Conservation (phyloP, 2,113 vertebrate species). For the Amblyopsis rosae region DNA sequence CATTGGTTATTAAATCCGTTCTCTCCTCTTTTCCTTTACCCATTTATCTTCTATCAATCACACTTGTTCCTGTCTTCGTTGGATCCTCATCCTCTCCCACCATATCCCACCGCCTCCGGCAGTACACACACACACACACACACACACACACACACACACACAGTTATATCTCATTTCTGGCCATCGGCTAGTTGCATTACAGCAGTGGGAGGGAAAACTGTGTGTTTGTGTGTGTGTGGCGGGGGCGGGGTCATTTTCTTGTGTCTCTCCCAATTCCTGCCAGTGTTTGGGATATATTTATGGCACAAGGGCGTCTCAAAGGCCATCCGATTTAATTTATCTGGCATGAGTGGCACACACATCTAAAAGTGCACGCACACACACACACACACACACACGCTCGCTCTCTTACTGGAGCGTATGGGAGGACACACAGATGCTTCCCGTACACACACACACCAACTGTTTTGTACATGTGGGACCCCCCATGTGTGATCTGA, state of each 20-base stretch:
- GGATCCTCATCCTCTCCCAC: background rate
- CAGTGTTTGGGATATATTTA: too few relatives aligned
- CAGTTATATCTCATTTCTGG: too few relatives aligned
- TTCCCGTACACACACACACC: background rate
- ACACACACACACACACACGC: background rate
- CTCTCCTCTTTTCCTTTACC: background rate
- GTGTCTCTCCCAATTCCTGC: background rate
- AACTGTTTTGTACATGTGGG: too few relatives aligned
- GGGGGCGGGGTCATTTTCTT: constrained; percentile 2
- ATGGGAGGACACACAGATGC: background rate
- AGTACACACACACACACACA: background rate
- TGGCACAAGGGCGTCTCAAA: too few relatives aligned
- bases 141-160: background rate
- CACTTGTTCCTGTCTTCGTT: background rate
- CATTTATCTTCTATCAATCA: background rate
- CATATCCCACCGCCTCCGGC: background rate
- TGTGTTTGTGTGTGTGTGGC: background rate
- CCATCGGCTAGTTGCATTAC: background rate
- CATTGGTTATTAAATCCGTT: background rate
- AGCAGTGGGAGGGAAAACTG: background rate
- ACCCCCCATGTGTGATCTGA: too few relatives aligned
- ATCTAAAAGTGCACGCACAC: background rate
- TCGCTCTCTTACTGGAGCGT: background rate
- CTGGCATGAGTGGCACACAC: too few relatives aligned
- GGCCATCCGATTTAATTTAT: too few relatives aligned